phyloP scores from a whole-genome alignment of 2,888 invertebrate genomes.

The Pseudeuparius sepicola region DNA sequence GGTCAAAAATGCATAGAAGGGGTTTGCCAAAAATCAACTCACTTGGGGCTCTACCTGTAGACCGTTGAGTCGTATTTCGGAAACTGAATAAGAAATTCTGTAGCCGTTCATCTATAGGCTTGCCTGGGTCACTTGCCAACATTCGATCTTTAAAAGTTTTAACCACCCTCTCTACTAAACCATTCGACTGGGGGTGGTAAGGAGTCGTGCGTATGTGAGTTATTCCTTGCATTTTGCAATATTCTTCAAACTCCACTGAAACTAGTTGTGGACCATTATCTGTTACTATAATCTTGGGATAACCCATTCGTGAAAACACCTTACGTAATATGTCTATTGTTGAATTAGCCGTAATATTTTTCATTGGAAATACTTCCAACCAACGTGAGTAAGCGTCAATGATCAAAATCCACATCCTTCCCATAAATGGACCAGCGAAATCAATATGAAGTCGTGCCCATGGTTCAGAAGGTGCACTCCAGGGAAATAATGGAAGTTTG shows the following conservation, averaged over 20 bases:
- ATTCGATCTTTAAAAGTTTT: constrained; percentile 17
- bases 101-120: constrained; percentile 1
- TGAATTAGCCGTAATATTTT: too few relatives aligned
- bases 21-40: constrained; percentile 14
- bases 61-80: constrained; percentile 14
- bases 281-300: constrained; percentile 25
- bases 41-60: constrained; percentile 13
- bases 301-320: constrained; percentile 23
- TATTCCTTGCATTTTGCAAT: constrained; percentile 14
- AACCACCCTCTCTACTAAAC: constrained; percentile 17
- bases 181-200: constrained; percentile 19
- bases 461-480: constrained; percentile 19
- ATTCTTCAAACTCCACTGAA: constrained; percentile 22
- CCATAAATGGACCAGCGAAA: constrained; percentile 18
- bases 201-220: constrained; percentile 14
- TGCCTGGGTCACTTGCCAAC: constrained; percentile 1
- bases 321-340: too few relatives aligned
- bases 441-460: constrained; percentile 20
- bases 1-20: constrained; percentile 11
- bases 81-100: constrained; percentile 14
- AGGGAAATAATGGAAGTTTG: constrained; percentile 17
- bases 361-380: constrained; percentile 16
- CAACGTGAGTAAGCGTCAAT: constrained; percentile 16
- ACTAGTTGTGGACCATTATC: constrained; percentile 26
- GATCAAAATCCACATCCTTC: constrained; percentile 26